Evolutionary conservation across 35 echinoderm and acorn worm species (phyloP).

Genomic region (Patiria miniata): DNA sequence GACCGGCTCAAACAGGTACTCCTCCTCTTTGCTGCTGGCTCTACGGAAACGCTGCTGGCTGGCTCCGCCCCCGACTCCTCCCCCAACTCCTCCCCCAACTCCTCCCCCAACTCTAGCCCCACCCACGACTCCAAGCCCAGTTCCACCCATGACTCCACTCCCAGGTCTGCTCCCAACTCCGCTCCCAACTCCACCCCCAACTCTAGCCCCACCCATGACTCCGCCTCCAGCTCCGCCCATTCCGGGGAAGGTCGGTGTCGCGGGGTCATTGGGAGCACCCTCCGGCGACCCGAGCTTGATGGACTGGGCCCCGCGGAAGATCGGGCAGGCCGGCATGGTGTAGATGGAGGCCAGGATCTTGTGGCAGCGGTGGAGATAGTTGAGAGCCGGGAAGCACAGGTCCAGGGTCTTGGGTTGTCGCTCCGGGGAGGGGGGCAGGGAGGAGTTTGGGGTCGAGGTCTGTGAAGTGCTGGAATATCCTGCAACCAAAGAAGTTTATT

Average conservation of each 20-base stretch:
- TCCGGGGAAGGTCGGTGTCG: background rate
- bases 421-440: background rate
- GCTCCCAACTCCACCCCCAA: too few species aligned
- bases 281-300: conserved; percentile 74
- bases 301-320: conserved; percentile 84
- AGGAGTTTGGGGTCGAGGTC: background rate
- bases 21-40: background rate
- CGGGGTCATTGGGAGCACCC: background rate
- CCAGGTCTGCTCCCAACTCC: background rate
- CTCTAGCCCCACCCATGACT: too few species aligned
- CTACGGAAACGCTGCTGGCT: background rate
- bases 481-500: background rate
- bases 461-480: background rate
- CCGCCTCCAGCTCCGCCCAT: too few species aligned
- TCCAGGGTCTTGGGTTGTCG: conserved; percentile 59
- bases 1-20: conserved; percentile 72
- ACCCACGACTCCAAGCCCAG: too few species aligned
- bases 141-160: background rate
- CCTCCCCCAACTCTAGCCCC: too few species aligned
- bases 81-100: too few species aligned
- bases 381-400: conserved; percentile 94
- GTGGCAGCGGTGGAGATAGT: conserved; percentile 97
- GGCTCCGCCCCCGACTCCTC: too few species aligned
- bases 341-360: conserved; percentile 98
- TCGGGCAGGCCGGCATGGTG: conserved; percentile 87